phyloP scores from a whole-genome alignment of 2,797 vertebrate genomes.

The Limnodromus scolopaceus region DNA sequence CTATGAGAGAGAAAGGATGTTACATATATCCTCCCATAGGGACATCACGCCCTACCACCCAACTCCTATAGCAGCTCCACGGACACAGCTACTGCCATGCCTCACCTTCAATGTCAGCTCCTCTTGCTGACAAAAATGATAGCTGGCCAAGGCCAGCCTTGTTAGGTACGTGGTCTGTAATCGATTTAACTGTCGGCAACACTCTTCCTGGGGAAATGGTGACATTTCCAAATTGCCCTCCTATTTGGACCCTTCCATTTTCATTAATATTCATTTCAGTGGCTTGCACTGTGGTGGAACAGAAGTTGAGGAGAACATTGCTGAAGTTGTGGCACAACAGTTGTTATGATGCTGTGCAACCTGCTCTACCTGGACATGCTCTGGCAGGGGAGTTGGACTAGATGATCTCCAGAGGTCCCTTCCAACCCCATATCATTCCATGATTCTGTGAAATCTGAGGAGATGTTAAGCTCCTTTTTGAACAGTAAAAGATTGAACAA shows the following conservation, averaged over 20 bases:
- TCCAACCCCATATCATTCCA: no score
- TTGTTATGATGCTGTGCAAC: neutral
- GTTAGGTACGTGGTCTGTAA: accelerated
- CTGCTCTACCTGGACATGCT: no score
- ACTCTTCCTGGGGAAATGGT: neutral
- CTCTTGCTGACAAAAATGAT: neutral
- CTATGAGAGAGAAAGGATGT: neutral
- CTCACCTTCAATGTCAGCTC: accelerated
- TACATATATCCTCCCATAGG: neutral
- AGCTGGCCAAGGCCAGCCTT: neutral
- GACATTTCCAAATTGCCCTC: neutral
- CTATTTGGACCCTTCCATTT: neutral
- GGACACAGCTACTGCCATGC: neutral
- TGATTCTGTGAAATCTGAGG: neutral
- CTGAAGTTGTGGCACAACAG: neutral
- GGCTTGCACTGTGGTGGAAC: neutral
- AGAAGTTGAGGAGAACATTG: neutral
- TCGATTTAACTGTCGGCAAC: neutral
- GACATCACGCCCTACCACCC: accelerated
- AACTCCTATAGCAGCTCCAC: neutral
- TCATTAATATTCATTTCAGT: neutral
- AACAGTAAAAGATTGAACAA: neutral
- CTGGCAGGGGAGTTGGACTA: no score
- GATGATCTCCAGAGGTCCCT: no score
- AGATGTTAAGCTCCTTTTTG: neutral